Evolutionary conservation across 1,140 invertebrate species (phyloP), one percentile per base, ranked within the genome.

Genomic region (Bombus terrestris): DNA sequence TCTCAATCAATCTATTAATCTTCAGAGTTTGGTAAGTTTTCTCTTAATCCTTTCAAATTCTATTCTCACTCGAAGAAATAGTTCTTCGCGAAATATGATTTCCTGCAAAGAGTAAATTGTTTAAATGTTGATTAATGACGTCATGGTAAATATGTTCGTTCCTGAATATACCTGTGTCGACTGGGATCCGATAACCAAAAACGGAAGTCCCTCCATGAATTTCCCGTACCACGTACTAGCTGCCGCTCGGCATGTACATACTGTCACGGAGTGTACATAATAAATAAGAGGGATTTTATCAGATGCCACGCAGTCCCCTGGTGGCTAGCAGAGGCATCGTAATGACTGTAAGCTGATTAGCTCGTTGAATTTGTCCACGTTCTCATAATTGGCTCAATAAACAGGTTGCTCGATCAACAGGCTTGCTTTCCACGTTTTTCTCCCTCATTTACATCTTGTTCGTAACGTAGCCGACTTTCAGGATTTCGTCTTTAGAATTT

Each of bases 361-460:
- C 91, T 86, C 88, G 88, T 92, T 92, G 93, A 94, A 95, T 94
- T 95, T 94, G 93, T 95, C 93, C 91, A 93, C 94, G 91, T 94
- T 93, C 91, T 92, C 93, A 93, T 94, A 94, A 95, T 94, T 95
- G 93, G 91, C 92, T 92, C 92, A 91, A 94, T 93, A 92, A 93
- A 90, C 90, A 88, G 89, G 90, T 90, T 90, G 86, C 88, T 89
- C 90, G 92, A 92, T 92, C 93, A 92, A 92, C 91, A 84, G 72
- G 59, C 78, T 68, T 41, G 57, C 43, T 37, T 59, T 76, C 71
- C 62, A 59, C 79, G 37, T 74, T 64, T 74, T 85, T 64, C 37
- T 76, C 73, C 64, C 35, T 81, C 64, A 73, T 62, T 79, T 53
- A 35, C 53, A n/a, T 13, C 47, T 75, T 75, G 53, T 53, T 80